These are phyloP conservation scores for Bombus pascuorum DNA, from an alignment of 1,140 invertebrate species.

Conservation along the genomic window DNA sequence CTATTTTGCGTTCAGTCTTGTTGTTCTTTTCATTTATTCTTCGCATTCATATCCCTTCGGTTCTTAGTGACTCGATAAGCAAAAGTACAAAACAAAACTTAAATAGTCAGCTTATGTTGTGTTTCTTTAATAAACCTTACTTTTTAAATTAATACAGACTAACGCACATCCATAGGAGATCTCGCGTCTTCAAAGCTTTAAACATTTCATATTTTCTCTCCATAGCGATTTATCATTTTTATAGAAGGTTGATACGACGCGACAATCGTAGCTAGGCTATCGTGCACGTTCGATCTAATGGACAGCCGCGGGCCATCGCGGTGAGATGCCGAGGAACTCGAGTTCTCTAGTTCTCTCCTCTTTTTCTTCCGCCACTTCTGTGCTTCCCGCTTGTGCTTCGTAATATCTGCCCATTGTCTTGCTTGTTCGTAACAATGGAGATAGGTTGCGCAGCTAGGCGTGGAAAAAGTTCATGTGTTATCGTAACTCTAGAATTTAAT, in stretches of 20 bases:
- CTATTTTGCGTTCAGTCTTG: not conserved
- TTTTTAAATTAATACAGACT: too few species aligned
- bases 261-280: constrained; percentile 11
- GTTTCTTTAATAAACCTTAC: too few species aligned
- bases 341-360: not conserved
- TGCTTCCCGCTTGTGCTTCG: constrained; percentile 22
- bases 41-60: not conserved
- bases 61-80: too few species aligned
- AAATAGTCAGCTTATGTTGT: too few species aligned
- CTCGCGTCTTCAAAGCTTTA: too few species aligned
- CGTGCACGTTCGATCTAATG: constrained; percentile 50
- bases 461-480: constrained; percentile 32
- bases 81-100: too few species aligned
- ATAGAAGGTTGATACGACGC: not conserved
- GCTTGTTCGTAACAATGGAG: constrained; percentile 53
- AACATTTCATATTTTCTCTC: not conserved
- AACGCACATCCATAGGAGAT: too few species aligned
- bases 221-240: not conserved
- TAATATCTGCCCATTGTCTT: constrained; percentile 63
- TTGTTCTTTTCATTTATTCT: not conserved
- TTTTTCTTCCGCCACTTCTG: constrained; percentile 38
- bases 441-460: constrained; percentile 20
- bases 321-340: constrained; percentile 29
- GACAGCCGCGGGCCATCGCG: constrained; percentile 39
- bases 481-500: constrained; percentile 43